Evolutionary conservation across 2,888 invertebrate species (phyloP).

Genomic region (Thera britannica): DNA sequence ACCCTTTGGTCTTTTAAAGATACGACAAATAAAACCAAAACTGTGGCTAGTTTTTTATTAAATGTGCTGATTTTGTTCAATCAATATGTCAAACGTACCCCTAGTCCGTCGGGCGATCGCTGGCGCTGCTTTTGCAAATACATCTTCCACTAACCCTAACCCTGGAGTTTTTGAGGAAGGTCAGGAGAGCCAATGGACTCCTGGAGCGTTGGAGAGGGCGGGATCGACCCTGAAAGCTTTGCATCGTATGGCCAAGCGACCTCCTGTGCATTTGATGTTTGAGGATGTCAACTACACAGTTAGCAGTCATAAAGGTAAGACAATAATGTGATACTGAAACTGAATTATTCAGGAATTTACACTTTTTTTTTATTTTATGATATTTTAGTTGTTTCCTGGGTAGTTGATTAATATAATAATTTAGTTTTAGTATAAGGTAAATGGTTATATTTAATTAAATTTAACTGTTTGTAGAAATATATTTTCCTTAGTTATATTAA

Average conservation of each 20-base stretch:
- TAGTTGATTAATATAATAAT: too few species aligned
- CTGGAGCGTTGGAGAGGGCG: slow-evolving; percentile 78
- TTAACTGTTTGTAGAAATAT: too few species aligned
- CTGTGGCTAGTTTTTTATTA: neutral
- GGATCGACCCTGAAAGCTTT: slow-evolving; percentile 80
- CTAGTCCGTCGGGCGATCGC: slow-evolving; percentile 75
- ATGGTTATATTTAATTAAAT: too few species aligned
- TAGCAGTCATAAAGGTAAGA: slow-evolving; percentile 69
- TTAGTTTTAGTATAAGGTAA: too few species aligned
- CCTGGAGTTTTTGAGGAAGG: slow-evolving; percentile 54
- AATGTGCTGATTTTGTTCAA: slow-evolving; percentile 26
- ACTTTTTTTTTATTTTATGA: too few species aligned
- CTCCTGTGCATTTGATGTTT: slow-evolving; percentile 85
- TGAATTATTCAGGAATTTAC: too few species aligned
- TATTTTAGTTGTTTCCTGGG: too few species aligned
- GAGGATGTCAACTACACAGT: slow-evolving; percentile 85
- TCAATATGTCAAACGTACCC: slow-evolving; percentile 68
- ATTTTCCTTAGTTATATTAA: too few species aligned
- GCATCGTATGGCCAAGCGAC: slow-evolving; percentile 84
- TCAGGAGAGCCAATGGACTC: slow-evolving; percentile 75
- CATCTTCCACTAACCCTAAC: slow-evolving; percentile 44
- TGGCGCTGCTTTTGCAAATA: slow-evolving; percentile 68
- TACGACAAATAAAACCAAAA: neutral
- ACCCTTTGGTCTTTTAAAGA: neutral
- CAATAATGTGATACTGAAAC: neutral